Percentiles rank a stretch among this genome's conserved stretches.
Conservation (phyloP, 2,888 invertebrate species). For the Leucophenga maculata region DNA sequence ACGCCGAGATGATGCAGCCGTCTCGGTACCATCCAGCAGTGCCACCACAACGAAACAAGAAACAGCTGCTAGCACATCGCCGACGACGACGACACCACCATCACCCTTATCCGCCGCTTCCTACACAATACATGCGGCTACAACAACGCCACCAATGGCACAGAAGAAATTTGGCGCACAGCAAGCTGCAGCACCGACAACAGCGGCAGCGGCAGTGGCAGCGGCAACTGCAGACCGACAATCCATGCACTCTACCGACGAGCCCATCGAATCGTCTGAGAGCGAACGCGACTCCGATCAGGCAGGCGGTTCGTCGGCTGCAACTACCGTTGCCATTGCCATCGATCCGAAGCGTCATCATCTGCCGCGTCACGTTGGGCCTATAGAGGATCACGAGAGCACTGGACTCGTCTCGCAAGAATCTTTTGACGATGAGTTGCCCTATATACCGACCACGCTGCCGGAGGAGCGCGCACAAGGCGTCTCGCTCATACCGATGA, state of each 20-base stretch:
- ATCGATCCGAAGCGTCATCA: conserved; percentile 67
- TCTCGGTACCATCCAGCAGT: conserved; percentile 19
- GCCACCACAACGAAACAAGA: conserved; percentile 30
- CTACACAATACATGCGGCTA: background rate
- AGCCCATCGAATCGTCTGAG: conserved; percentile 77
- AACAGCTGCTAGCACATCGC: background rate
- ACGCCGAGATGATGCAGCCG: conserved; percentile 32
- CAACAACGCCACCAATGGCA: conserved; percentile 12
- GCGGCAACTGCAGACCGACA: conserved; percentile 51
- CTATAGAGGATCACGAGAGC: conserved; percentile 79
- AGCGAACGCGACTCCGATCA: conserved; percentile 81
- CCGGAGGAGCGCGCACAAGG: conserved; percentile 88
- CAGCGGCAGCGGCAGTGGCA: background rate
- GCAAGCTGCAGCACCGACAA: no score
- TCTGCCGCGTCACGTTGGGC: conserved; percentile 74
- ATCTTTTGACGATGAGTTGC: conserved; percentile 88
- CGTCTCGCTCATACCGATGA: conserved; percentile 85
- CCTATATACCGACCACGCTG: conserved; percentile 91
- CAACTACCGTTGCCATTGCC: conserved; percentile 54
- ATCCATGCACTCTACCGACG: conserved; percentile 71
- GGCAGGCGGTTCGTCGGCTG: conserved; percentile 54
- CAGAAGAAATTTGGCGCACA: conserved; percentile 14
- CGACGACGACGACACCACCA: conserved; percentile 17
- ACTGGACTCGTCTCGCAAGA: conserved; percentile 85
- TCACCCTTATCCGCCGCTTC: background rate